Base-by-base conservation (phyloP, 2,113 vertebrate genomes). In the Crotalus horridus region DNA sequence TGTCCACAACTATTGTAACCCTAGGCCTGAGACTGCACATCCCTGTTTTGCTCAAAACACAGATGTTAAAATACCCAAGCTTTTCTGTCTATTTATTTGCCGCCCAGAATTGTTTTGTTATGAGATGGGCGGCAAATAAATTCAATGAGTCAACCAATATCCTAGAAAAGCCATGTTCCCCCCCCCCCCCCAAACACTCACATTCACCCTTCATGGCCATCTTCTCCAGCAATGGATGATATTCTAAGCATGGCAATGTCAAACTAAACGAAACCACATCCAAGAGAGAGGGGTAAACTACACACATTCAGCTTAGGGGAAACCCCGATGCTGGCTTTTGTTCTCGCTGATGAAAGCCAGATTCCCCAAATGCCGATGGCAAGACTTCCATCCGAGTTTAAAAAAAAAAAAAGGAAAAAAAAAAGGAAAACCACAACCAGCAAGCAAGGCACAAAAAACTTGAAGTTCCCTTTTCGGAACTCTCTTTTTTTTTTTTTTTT, bases 371-470 rank as follows among this genome's bases (percentile, higher is more conserved):
- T 10, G 13, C 58, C 17, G 6, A n/a, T 6, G 55, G 56, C 8
- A 29, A 92, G 51, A 39, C 12, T 51, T 9, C 15, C 21, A 15
- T 54, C 56, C 9, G 89, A 43, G 86, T 29, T 24, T 1, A 48
- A 48, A 48, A 46, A 46, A 56, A 69, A 11, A 0, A 46, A 46
- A 46, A 46, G 1, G 39, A 39, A 39, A 39, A 39, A 46, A 1
- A 26, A 51, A 53, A 56, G 9, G 24, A 13, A 6, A 10, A 58
- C 17, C 74, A 11, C 15, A 89, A 43, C 56, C 23, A 54, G 46
- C 43, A 53, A 64, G 58, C 74, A 93, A 93, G 92, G 92, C 92
- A 93, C 74, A 17, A 59, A 90, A 90, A 89, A 24, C 15, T 20
- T 2, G 46, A 54, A 48, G 21, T 26, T 21, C 55, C 39, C 4